Conservation (phyloP, 2,113 vertebrate species). For the Rostratula benghalensis region DNA sequence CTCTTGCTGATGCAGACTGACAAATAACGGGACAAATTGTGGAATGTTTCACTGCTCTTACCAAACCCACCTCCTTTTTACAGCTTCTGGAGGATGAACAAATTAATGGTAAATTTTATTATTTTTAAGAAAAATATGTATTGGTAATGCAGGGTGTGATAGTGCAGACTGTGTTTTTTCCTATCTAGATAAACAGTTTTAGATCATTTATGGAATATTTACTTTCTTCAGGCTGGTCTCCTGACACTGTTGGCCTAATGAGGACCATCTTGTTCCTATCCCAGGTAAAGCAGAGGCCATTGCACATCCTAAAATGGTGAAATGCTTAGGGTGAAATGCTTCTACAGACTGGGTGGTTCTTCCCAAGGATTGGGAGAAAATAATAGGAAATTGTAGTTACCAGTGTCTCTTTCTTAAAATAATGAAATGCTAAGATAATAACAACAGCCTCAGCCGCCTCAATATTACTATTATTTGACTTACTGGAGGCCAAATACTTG, state of each 20-base stretch:
- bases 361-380: background rate
- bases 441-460: background rate
- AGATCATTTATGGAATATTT: background rate
- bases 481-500: background rate
- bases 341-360: background rate
- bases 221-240: background rate
- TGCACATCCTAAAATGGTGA: too few species aligned
- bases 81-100: background rate
- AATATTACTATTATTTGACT: background rate
- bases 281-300: background rate
- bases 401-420: background rate
- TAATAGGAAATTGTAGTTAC: rapidly evolving
- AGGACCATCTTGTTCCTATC: too few species aligned
- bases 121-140: background rate
- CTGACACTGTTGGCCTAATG: rapidly evolving
- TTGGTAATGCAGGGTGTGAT: background rate
- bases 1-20: background rate
- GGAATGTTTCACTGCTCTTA: background rate
- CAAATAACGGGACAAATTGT: rapidly evolving
- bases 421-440: background rate
- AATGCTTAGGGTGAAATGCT: too few species aligned
- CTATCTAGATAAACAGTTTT: background rate
- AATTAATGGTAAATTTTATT: background rate
- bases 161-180: background rate
- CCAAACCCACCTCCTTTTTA: rapidly evolving